Conservation (phyloP, 2,888 invertebrate genomes). For the Holacanthella duospinosa region DNA sequence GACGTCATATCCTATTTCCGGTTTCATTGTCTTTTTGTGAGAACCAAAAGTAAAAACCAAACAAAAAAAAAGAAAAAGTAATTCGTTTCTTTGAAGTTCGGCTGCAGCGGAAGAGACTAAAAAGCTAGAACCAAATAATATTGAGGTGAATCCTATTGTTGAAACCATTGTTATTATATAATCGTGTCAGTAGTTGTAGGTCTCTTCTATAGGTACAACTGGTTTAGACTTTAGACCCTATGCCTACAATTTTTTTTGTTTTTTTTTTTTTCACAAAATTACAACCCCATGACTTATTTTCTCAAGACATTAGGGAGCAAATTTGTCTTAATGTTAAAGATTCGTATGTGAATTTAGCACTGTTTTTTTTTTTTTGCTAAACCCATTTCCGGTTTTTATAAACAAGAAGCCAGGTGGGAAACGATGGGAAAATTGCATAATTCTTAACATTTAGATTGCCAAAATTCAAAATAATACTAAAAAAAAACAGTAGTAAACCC, state of each 20-base stretch:
- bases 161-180: not conserved
- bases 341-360: not conserved
- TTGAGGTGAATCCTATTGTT: not conserved
- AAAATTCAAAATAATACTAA: not conserved
- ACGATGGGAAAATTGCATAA: not conserved
- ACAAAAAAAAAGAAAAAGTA: not conserved
- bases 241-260: no score
- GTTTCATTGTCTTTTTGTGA: not conserved
- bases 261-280: no score
- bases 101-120: not conserved
- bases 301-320: no score
- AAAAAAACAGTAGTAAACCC: no score
- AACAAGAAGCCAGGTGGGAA: not conserved
- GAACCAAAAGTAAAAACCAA: not conserved
- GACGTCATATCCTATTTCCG: not conserved
- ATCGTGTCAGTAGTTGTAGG: no score
- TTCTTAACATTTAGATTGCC: not conserved
- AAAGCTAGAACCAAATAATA: no score
- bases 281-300: no score
- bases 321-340: no score
- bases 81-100: no score
- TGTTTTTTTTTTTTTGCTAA: no score
- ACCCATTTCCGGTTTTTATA: not conserved
- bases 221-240: no score
- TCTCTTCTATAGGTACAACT: no score